Evolutionary conservation across 2,888 invertebrate genomes (phyloP).

Genomic region (Pyrgus malvae): DNA sequence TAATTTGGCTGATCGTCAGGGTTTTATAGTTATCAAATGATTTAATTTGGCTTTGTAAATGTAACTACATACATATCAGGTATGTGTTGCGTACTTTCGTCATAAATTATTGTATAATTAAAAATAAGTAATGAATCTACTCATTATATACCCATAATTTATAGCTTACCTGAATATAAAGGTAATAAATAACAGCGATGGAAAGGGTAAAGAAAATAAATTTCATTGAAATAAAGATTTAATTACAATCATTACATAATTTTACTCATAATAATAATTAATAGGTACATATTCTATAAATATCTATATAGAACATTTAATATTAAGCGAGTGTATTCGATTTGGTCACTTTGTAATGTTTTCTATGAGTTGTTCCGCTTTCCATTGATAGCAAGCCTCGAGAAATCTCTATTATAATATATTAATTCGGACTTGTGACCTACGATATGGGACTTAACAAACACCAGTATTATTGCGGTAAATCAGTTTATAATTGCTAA

Average conservation of each 20-base stretch:
- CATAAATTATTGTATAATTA: too few relatives aligned
- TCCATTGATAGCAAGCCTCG: conserved; percentile 21
- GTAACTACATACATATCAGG: too few relatives aligned
- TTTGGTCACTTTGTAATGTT: conserved; percentile 72
- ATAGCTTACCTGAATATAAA: too few relatives aligned
- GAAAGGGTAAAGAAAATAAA: conserved; percentile 38
- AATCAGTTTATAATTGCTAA: conserved; percentile 40
- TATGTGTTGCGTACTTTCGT: too few relatives aligned
- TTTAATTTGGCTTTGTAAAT: too few relatives aligned
- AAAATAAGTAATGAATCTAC: too few relatives aligned
- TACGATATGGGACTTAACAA: conserved; percentile 33
- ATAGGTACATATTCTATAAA: conserved; percentile 80
- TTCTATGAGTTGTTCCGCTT: conserved; percentile 22
- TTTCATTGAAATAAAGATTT: conserved; percentile 77
- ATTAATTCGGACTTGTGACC: conserved; percentile 32
- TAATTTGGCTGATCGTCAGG: background rate
- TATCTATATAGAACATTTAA: conserved; percentile 80
- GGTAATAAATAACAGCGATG: too few relatives aligned
- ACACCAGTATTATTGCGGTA: conserved; percentile 35
- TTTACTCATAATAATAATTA: conserved; percentile 76
- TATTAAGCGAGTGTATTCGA: conserved; percentile 80
- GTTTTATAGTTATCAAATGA: too few relatives aligned
- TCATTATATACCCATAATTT: too few relatives aligned
- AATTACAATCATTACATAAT: conserved; percentile 81
- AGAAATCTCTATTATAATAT: conserved; percentile 31